These are phyloP conservation scores for Chymomyza costata DNA, from an alignment of 1,140 invertebrate species.

Conservation along the genomic window DNA sequence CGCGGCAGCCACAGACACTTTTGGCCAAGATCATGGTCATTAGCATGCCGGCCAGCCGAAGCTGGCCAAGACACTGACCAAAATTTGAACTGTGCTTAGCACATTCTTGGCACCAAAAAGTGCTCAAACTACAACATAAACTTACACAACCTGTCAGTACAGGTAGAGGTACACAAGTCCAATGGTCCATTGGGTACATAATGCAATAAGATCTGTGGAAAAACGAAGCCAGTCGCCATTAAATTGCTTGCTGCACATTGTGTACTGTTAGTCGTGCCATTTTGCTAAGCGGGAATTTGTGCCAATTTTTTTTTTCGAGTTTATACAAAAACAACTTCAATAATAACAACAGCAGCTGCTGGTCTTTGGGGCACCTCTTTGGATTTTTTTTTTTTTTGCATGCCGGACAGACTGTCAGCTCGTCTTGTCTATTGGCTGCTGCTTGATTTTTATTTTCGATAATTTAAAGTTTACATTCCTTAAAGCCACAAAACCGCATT, in stretches of 20 bases:
- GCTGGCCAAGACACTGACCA: background rate
- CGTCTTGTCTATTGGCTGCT: conserved; percentile 11
- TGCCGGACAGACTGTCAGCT: background rate
- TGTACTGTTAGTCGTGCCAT: conserved; percentile 63
- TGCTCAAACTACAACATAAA: conserved; percentile 13
- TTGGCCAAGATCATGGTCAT: conserved; percentile 18
- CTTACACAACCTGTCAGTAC: background rate
- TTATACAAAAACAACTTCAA: background rate
- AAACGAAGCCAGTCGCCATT: no score
- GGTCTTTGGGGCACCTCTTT: background rate
- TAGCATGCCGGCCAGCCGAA: background rate
- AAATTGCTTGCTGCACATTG: conserved; percentile 7
- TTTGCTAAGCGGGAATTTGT: conserved; percentile 52
- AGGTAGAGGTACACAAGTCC: background rate
- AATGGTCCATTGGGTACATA: background rate
- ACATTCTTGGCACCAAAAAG: conserved; percentile 11
- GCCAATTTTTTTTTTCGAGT: conserved; percentile 52
- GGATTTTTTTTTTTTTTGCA: background rate
- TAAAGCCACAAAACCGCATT: conserved; percentile 60
- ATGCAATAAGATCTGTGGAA: background rate
- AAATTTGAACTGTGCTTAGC: no score
- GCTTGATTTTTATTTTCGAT: conserved; percentile 58
- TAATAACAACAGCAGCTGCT: conserved; percentile 11
- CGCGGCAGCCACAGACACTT: background rate
- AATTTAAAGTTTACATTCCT: conserved; percentile 57